Evolutionary conservation across 1,140 invertebrate genomes (phyloP).

Genomic region (Orchestia grillus): DNA sequence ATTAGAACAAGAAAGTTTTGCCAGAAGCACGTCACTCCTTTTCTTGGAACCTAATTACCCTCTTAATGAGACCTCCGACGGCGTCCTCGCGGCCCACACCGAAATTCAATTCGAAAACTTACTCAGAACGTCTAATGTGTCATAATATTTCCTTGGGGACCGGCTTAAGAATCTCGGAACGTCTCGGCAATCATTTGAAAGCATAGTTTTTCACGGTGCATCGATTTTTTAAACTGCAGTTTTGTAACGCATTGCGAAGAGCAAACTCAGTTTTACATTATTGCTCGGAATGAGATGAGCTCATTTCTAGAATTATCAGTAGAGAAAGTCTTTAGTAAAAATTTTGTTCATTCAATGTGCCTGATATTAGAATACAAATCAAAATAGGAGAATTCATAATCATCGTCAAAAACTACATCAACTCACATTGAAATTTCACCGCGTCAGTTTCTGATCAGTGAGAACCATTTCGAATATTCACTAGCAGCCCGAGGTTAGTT

Average conservation of each 20-base stretch:
- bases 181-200: not conserved
- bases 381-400: too few species aligned
- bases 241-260: not conserved
- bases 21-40: not conserved
- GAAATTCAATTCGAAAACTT: not conserved
- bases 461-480: too few species aligned
- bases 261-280: too few species aligned
- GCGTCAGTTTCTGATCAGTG: too few species aligned
- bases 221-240: not conserved
- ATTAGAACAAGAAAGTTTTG: not conserved
- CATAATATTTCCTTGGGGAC: not conserved
- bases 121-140: not conserved
- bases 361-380: too few species aligned
- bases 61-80: constrained; percentile 15
- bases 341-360: too few species aligned
- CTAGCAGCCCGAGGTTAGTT: too few species aligned
- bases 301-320: too few species aligned
- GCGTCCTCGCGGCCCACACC: not conserved
- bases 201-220: not conserved
- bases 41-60: constrained; percentile 2
- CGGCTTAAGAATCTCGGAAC: not conserved
- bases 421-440: too few species aligned
- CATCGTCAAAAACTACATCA: too few species aligned
- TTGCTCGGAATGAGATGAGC: too few species aligned
- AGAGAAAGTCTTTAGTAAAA: too few species aligned